Conservation (phyloP, 2,797 vertebrate species). For the Coranthus polyacanthus region DNA sequence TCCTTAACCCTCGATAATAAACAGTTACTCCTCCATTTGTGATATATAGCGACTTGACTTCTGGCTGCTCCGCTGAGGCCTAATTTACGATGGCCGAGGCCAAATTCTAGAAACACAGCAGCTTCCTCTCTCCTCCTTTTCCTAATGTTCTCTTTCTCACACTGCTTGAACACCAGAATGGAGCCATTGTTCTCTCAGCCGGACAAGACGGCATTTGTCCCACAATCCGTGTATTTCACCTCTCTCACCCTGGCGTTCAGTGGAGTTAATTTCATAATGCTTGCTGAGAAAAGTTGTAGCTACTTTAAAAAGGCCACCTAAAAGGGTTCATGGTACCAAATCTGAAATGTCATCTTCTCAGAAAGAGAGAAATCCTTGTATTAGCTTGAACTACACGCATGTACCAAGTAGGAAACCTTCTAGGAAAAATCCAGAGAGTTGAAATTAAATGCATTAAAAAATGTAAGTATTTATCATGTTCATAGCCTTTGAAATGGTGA, state of each 20-base stretch:
- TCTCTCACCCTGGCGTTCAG: conserved; percentile 7
- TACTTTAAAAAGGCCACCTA: conserved; percentile 21
- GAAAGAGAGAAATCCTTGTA: background rate
- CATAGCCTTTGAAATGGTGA: too few relatives aligned
- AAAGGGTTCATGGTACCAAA: background rate
- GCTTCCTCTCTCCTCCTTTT: conserved; percentile 41
- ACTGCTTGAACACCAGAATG: conserved; percentile 31
- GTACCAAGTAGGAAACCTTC: background rate
- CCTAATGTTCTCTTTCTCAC: conserved; percentile 18
- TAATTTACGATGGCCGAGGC: conserved; percentile 39
- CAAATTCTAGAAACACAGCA: conserved; percentile 29
- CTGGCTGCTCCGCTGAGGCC: conserved; percentile 36
- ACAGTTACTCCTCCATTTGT: conserved; percentile 2
- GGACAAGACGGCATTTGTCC: conserved; percentile 38
- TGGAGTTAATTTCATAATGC: conserved; percentile 27
- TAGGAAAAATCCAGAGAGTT: background rate
- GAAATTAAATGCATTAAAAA: background rate
- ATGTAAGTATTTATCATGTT: too few relatives aligned
- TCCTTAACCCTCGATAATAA: conserved; percentile 16
- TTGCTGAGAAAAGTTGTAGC: conserved; percentile 14
- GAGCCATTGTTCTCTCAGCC: conserved; percentile 48
- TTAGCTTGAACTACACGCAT: background rate
- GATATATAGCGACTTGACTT: conserved; percentile 8
- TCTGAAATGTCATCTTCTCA: conserved; percentile 23
- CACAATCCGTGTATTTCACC: conserved; percentile 10